Evolutionary conservation across 2,113 vertebrate species (phyloP).

Genomic region (Capreolus pygargus): DNA sequence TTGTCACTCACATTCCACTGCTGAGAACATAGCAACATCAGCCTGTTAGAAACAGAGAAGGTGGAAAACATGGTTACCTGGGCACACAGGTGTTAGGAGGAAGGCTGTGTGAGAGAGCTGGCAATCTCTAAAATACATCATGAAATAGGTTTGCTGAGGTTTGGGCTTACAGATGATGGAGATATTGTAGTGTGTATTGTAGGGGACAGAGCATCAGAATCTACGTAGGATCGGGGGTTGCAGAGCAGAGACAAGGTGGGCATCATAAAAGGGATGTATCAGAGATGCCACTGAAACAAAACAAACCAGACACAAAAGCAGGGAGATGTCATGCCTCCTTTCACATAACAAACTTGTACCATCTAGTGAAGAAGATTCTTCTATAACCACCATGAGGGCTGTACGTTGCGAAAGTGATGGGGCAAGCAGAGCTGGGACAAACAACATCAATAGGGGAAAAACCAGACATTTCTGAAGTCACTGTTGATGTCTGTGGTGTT

Average conservation of each 20-base stretch:
- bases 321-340: neutral
- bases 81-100: neutral
- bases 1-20: neutral
- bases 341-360: neutral
- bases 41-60: neutral
- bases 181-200: neutral
- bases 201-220: neutral
- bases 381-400: neutral
- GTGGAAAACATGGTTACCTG: neutral
- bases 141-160: neutral
- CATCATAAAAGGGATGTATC: neutral
- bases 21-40: neutral
- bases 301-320: neutral
- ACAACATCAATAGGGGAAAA: rapidly evolving
- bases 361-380: neutral
- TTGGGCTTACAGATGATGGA: neutral
- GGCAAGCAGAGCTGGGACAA: neutral
- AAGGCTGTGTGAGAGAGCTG: neutral
- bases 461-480: neutral
- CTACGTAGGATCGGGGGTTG: rapidly evolving
- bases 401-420: neutral
- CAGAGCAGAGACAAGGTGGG: rapidly evolving
- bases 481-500: neutral
- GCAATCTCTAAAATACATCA: neutral
- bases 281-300: neutral